phyloP scores from a whole-genome alignment of 1,140 invertebrate genomes.

The Drosophila ironensis region DNA sequence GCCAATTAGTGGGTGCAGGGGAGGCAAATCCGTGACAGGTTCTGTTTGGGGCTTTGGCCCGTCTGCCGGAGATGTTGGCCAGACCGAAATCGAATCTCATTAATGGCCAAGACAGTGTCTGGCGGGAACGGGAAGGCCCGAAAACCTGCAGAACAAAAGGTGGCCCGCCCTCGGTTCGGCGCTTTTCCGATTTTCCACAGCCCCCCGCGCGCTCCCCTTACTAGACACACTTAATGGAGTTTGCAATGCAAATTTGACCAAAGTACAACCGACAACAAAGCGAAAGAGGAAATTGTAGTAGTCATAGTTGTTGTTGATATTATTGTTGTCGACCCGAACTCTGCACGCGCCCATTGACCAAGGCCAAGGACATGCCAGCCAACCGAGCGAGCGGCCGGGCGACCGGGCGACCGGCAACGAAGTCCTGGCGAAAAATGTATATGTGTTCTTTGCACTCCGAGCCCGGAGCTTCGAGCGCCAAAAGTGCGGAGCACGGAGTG shows the following conservation, averaged over 20 bases:
- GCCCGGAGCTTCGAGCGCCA: not conserved
- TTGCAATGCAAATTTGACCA: slow-evolving; percentile 63
- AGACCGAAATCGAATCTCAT: slow-evolving; percentile 44
- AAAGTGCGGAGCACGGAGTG: slow-evolving; percentile 4
- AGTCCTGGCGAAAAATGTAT: slow-evolving; percentile 49
- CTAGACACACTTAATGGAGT: slow-evolving; percentile 48
- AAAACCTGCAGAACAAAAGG: slow-evolving; percentile 25
- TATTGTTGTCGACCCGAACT: slow-evolving; percentile 7
- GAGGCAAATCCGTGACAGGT: not conserved
- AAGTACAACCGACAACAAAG: slow-evolving; percentile 49
- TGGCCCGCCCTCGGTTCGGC: not conserved
- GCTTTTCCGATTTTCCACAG: not conserved
- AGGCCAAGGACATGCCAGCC: slow-evolving; percentile 71
- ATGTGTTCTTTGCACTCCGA: slow-evolving; percentile 1
- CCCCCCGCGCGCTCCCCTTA: not conserved
- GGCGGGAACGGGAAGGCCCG: no score
- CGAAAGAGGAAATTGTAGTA: slow-evolving; percentile 57
- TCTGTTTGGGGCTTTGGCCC: not conserved
- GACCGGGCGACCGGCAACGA: slow-evolving; percentile 10
- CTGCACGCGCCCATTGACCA: slow-evolving; percentile 44
- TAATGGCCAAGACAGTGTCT: slow-evolving; percentile 28
- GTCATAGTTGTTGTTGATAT: slow-evolving; percentile 23
- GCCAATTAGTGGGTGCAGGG: slow-evolving; percentile 21
- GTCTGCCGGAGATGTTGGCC: slow-evolving; percentile 18
- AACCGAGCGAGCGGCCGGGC: slow-evolving; percentile 7